Percentiles rank a stretch among this genome's conserved stretches.
Conservation (phyloP, 2,113 vertebrate genomes). For the Delphinapterus leucas region DNA sequence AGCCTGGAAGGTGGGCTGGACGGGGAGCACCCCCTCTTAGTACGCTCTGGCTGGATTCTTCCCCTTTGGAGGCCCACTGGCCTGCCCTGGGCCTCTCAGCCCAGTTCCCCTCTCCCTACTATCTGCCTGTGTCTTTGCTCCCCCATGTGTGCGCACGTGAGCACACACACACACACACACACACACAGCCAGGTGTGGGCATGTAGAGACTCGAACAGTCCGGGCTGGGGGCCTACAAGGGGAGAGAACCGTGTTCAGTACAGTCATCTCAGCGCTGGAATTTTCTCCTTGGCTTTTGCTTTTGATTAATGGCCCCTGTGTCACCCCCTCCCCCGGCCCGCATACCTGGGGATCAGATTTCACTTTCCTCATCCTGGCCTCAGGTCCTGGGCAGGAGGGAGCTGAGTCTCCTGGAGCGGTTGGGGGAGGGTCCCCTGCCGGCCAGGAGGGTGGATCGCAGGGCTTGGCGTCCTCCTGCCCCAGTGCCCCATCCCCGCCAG, state of each 20-base stretch:
- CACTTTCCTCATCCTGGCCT: not conserved
- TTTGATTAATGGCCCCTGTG: conserved; percentile 43
- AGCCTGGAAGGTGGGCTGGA: not conserved
- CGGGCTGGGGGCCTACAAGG: not conserved
- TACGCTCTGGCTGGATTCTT: not conserved
- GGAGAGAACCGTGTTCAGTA: not conserved
- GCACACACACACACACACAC: no score
- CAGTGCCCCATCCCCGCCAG: not conserved
- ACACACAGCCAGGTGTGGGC: not conserved
- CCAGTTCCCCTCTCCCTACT: not conserved
- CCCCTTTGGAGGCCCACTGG: not conserved
- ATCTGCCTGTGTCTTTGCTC: not conserved
- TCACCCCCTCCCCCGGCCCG: not conserved
- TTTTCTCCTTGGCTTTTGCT: conserved; percentile 54
- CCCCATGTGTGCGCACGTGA: rapidly evolving
- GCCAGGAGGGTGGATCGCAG: not conserved
- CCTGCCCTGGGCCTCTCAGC: not conserved
- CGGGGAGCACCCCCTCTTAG: not conserved
- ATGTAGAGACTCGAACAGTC: rapidly evolving
- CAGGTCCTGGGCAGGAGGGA: not conserved
- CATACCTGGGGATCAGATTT: conserved; percentile 66
- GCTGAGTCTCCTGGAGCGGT: not conserved
- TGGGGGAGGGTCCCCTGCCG: not conserved
- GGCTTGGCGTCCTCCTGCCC: not conserved
- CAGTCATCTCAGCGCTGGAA: not conserved